Conservation (phyloP, 2,113 vertebrate species). For the Scomber japonicus region DNA sequence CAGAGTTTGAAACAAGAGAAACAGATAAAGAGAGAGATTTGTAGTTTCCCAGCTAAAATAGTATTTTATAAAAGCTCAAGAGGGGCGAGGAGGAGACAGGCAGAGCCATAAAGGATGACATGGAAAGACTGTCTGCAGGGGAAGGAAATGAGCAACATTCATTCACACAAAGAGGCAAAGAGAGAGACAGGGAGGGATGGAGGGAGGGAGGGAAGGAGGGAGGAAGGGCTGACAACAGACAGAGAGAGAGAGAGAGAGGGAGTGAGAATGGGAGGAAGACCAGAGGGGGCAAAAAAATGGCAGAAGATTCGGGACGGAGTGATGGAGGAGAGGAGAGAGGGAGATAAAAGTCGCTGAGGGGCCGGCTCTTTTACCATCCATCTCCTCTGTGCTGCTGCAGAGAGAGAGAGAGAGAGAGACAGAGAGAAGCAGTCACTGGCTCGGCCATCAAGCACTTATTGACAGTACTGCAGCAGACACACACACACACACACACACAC, state of each 20-base stretch:
- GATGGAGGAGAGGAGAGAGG: slow-evolving; percentile 43
- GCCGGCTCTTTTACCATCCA: slow-evolving; percentile 40
- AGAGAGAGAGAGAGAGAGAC: slow-evolving; percentile 24
- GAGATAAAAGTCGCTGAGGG: slow-evolving; percentile 57
- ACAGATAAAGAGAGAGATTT: slow-evolving; percentile 4
- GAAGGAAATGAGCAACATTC: slow-evolving; percentile 25
- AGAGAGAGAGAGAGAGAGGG: background rate
- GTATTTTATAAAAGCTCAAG: slow-evolving; percentile 25
- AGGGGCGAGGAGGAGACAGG: background rate
- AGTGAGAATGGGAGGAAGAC: slow-evolving; percentile 2
- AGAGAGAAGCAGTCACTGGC: slow-evolving; percentile 37
- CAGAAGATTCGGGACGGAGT: slow-evolving; percentile 33
- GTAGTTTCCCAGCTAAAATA: background rate
- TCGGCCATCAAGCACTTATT: slow-evolving; percentile 67
- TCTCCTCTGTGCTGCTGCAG: slow-evolving; percentile 55
- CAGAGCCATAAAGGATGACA: slow-evolving; percentile 9
- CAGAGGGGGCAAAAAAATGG: slow-evolving; percentile 22
- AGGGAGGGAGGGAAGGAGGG: background rate
- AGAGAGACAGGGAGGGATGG: background rate
- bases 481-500: slow-evolving; percentile 36
- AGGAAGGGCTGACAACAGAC: slow-evolving; percentile 5
- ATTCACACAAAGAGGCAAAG: slow-evolving; percentile 36
- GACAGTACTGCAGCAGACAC: slow-evolving; percentile 75
- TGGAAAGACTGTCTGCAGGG: slow-evolving; percentile 8
- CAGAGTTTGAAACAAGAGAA: background rate